A percentile compares a stretch with the other conserved stretches of the same genome.
Evolutionary conservation across 2,797 vertebrate genomes (phyloP).

Genomic region (Craterocephalus amniculus): DNA sequence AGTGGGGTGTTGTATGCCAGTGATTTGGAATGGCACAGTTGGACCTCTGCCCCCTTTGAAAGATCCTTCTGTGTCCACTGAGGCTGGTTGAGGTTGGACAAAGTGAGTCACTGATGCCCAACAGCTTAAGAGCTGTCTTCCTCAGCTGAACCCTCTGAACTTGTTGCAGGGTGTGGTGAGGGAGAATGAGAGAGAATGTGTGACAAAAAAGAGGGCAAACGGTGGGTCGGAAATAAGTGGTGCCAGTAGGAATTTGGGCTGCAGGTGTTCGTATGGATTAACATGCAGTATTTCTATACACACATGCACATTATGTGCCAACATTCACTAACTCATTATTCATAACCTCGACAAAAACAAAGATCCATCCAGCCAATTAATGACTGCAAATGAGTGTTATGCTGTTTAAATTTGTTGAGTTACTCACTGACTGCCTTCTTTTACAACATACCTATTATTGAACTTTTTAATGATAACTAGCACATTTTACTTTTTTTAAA

Average conservation of each 20-base stretch:
- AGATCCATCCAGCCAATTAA: slow-evolving; percentile 21
- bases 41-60: slow-evolving; percentile 58
- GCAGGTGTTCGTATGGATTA: slow-evolving; percentile 61
- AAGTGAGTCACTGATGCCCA: slow-evolving; percentile 76
- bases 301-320: slow-evolving; percentile 22
- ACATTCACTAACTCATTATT: slow-evolving; percentile 41
- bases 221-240: slow-evolving; percentile 57
- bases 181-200: slow-evolving; percentile 40
- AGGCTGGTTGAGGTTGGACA: slow-evolving; percentile 64
- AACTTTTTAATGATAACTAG: slow-evolving; percentile 19
- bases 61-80: slow-evolving; percentile 59
- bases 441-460: slow-evolving; percentile 20
- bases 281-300: slow-evolving; percentile 19
- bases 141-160: slow-evolving; percentile 73
- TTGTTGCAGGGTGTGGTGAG: slow-evolving; percentile 61
- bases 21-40: slow-evolving; percentile 58
- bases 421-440: slow-evolving; percentile 22
- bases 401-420: slow-evolving; percentile 21
- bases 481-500: slow-evolving; percentile 14
- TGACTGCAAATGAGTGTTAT: slow-evolving; percentile 17
- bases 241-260: slow-evolving; percentile 68
- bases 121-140: slow-evolving; percentile 57
- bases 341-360: slow-evolving; percentile 14
- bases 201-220: slow-evolving; percentile 32
- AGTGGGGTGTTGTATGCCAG: slow-evolving; percentile 45